These are phyloP conservation scores for Cheilosia soror DNA, from an alignment of 2,888 invertebrate species.

Conservation along the genomic window DNA sequence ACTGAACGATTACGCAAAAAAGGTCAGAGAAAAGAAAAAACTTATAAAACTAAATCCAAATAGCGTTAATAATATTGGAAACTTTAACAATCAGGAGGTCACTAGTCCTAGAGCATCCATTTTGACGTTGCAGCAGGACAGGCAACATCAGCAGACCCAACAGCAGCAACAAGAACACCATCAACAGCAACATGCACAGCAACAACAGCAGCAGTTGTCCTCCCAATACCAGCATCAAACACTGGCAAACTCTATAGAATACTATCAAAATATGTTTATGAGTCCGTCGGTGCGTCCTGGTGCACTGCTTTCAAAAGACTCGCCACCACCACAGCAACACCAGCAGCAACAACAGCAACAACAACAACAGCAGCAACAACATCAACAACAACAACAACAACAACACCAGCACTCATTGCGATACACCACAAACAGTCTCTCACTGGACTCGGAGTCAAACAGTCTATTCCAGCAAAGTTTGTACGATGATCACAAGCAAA, in stretches of 20 bases:
- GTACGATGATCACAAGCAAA: conserved; percentile 79
- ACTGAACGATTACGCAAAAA: conserved; percentile 84
- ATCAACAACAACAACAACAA: conserved; percentile 78
- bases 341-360: conserved; percentile 76
- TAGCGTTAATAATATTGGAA: conserved; percentile 75
- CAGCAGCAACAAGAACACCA: conserved; percentile 73
- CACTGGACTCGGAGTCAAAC: conserved; percentile 79
- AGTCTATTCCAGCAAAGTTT: conserved; percentile 82
- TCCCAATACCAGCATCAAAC: conserved; percentile 75
- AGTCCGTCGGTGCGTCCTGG: conserved; percentile 80
- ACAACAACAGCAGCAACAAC: conserved; percentile 55
- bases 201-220: conserved; percentile 76
- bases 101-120: conserved; percentile 69
- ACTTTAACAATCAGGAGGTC: conserved; percentile 74
- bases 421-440: conserved; percentile 70
- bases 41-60: conserved; percentile 80
- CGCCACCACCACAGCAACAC: conserved; percentile 15
- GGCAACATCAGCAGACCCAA: conserved; percentile 77
- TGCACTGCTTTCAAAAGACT: conserved; percentile 61
- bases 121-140: conserved; percentile 75
- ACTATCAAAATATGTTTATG: conserved; percentile 83
- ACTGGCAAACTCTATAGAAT: conserved; percentile 80
- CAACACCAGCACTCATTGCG: conserved; percentile 76
- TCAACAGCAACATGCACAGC: conserved; percentile 72
- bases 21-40: conserved; percentile 84